Conservation (phyloP, 2,888 invertebrate species). For the Drosophila kuntzei region DNA sequence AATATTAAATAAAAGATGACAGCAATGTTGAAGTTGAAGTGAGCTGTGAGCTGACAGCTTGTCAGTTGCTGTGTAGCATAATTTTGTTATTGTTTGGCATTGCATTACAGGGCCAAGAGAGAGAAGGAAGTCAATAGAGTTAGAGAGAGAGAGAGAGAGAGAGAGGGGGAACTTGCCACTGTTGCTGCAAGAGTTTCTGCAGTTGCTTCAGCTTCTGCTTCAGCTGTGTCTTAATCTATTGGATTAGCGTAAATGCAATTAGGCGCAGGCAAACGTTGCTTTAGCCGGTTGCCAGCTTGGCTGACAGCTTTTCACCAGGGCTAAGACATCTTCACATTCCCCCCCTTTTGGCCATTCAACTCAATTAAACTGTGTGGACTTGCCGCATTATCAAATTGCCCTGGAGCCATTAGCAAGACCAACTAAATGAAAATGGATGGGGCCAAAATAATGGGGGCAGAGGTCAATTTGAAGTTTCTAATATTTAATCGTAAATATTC, state of each 20-base stretch:
- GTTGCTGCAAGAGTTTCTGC: slow-evolving; percentile 6
- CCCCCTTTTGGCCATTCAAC: slow-evolving; percentile 45
- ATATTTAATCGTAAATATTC: slow-evolving; percentile 29
- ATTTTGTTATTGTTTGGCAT: slow-evolving; percentile 78
- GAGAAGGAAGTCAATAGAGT: slow-evolving; percentile 4
- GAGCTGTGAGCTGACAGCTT: slow-evolving; percentile 40
- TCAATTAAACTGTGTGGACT: slow-evolving; percentile 70
- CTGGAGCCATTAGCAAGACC: slow-evolving; percentile 27
- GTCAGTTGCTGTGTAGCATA: slow-evolving; percentile 60
- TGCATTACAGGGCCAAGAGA: slow-evolving; percentile 53
- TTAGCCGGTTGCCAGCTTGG: slow-evolving; percentile 31
- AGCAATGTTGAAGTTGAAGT: slow-evolving; percentile 20
- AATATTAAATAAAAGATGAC: slow-evolving; percentile 7
- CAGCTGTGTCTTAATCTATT: slow-evolving; percentile 74
- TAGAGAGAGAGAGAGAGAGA: not conserved
- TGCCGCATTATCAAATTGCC: slow-evolving; percentile 62
- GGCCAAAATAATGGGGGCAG: not conserved
- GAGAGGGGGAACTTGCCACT: slow-evolving; percentile 1
- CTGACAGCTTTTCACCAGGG: slow-evolving; percentile 38
- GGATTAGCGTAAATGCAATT: slow-evolving; percentile 77
- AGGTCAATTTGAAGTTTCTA: slow-evolving; percentile 9
- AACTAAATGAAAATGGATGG: no score
- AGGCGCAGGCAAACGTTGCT: slow-evolving; percentile 61
- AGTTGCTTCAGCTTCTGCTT: slow-evolving; percentile 28
- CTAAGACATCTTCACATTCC: not conserved